Evolutionary conservation across 2,888 invertebrate species (phyloP).

Genomic region (Tetheella fluctuosa): DNA sequence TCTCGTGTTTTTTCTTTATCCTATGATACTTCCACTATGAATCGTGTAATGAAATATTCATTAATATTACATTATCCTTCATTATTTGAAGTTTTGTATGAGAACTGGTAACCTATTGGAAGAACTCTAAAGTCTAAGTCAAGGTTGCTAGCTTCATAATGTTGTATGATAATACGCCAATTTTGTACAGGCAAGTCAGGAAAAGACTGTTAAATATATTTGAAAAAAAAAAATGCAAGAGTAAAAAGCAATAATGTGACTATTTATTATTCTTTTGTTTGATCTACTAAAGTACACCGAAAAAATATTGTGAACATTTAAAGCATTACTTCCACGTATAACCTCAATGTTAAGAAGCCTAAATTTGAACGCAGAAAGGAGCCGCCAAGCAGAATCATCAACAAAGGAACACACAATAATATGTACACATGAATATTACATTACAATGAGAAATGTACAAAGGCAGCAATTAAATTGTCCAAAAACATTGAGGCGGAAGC

Average conservation of each 20-base stretch:
- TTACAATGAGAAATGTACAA: constrained; percentile 38
- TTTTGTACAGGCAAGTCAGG: no score
- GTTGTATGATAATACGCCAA: no score
- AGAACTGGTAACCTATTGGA: background rate
- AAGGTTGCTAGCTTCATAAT: background rate
- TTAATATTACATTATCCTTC: background rate
- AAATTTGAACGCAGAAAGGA: background rate
- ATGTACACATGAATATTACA: constrained; percentile 20
- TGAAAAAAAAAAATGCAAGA: background rate
- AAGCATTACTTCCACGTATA: background rate
- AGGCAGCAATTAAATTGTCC: constrained; percentile 55
- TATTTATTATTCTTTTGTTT: no score
- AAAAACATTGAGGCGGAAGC: constrained; percentile 47
- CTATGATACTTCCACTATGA: background rate
- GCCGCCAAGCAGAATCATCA: constrained; percentile 8
- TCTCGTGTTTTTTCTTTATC: constrained; percentile 16
- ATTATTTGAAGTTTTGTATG: background rate
- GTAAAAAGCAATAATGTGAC: background rate
- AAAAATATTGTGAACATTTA: background rate
- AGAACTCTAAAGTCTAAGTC: background rate
- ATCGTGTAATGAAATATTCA: constrained; percentile 11
- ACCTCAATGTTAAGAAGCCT: constrained; percentile 1
- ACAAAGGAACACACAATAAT: constrained; percentile 9
- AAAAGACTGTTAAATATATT: no score
- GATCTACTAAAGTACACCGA: background rate